These are phyloP conservation scores for Neolamprologus cancellatus DNA, from an alignment of 2,113 vertebrate species.

Conservation along the genomic window DNA sequence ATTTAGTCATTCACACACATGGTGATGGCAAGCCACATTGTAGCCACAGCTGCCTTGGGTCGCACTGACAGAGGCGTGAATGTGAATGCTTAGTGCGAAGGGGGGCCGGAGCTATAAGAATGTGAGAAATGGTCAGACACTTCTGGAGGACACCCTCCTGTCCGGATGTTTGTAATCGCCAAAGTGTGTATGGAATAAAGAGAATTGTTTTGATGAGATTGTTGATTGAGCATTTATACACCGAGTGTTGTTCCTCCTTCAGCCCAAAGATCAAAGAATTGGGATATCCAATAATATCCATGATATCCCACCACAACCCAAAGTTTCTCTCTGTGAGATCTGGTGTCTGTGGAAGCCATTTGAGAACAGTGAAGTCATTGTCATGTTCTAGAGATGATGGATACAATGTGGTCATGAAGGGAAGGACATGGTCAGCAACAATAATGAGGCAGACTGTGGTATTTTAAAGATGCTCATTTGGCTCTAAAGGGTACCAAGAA, in stretches of 20 bases:
- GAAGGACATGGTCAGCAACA: fast-evolving
- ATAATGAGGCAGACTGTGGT: neutral
- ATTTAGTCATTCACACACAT: no score
- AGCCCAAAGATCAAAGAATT: neutral
- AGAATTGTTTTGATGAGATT: neutral
- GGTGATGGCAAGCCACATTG: no score
- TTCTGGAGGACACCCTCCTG: neutral
- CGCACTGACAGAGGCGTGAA: neutral
- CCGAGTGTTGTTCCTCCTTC: neutral
- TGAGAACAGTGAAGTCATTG: fast-evolving
- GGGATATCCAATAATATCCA: neutral
- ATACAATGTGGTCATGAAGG: fast-evolving
- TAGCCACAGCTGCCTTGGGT: no score
- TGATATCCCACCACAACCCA: fast-evolving
- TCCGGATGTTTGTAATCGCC: neutral
- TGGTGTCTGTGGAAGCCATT: neutral
- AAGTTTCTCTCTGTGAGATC: neutral
- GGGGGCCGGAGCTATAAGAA: no score
- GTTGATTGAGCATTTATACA: no score
- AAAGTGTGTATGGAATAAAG: neutral
- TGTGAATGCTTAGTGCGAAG: neutral
- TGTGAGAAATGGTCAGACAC: no score
- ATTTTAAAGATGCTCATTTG: neutral
- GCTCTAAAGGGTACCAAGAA: neutral
- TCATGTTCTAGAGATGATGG: fast-evolving